These are phyloP conservation scores for Chascanopsetta lugubris DNA, from an alignment of 2,113 vertebrate species.

Conservation along the genomic window DNA sequence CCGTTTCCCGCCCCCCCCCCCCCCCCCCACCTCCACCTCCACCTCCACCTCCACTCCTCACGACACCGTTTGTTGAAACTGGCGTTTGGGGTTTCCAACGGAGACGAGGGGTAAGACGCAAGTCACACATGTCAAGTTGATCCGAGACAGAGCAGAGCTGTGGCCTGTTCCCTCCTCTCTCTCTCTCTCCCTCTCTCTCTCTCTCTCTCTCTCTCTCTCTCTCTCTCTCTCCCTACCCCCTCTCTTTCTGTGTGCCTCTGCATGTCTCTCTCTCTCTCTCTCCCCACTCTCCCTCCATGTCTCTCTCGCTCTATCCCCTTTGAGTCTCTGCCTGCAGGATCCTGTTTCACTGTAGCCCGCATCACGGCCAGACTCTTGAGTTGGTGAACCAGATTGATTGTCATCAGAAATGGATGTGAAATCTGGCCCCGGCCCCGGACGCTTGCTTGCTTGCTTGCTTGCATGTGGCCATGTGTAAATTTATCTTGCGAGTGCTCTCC, in stretches of 20 bases:
- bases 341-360: constrained; percentile 68
- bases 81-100: constrained; percentile 51
- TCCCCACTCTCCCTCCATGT: constrained; percentile 15
- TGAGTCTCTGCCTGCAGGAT: constrained; percentile 60
- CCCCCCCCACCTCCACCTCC: constrained; percentile 25
- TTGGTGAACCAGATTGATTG: constrained; percentile 66
- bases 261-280: constrained; percentile 20
- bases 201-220: constrained; percentile 35
- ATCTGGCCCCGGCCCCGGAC: constrained; percentile 39
- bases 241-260: constrained; percentile 4
- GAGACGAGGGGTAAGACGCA: constrained; percentile 49
- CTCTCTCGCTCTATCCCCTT: constrained; percentile 45
- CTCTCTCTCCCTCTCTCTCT: constrained; percentile 6
- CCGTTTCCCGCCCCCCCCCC: constrained; percentile 51
- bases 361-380: constrained; percentile 63
- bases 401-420: constrained; percentile 65
- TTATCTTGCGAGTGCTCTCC: constrained; percentile 11
- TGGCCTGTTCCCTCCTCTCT: constrained; percentile 25
- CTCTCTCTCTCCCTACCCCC: constrained; percentile 42
- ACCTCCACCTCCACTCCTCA: constrained; percentile 49
- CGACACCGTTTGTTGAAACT: constrained; percentile 44
- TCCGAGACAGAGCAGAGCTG: constrained; percentile 57
- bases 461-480: constrained; percentile 24
- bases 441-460: no score
- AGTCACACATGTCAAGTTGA: constrained; percentile 65